phyloP scores from a whole-genome alignment of 2,888 invertebrate genomes.

The Drosophila merina region DNA sequence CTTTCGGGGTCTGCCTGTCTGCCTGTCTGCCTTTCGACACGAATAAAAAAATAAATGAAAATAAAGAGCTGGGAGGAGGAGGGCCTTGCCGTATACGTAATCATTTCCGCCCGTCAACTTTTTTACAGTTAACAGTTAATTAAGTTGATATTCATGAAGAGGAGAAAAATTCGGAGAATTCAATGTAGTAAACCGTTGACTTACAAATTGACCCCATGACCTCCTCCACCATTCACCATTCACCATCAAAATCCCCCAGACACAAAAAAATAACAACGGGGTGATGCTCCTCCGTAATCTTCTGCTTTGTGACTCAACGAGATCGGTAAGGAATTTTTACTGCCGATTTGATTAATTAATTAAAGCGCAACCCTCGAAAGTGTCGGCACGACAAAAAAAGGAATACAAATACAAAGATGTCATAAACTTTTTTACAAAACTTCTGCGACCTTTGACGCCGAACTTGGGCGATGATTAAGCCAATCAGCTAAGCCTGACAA shows the following conservation, averaged over 20 bases:
- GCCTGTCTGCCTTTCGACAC: background rate
- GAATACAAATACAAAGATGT: constrained; percentile 37
- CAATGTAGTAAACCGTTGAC: constrained; percentile 44
- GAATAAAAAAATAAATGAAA: background rate
- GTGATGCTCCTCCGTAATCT: constrained; percentile 31
- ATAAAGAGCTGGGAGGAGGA: background rate
- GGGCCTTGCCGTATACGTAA: constrained; percentile 47
- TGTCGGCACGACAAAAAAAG: constrained; percentile 62
- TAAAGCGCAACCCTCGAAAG: constrained; percentile 70
- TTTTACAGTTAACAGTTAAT: constrained; percentile 72
- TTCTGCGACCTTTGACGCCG: constrained; percentile 62
- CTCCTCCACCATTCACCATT: constrained; percentile 10
- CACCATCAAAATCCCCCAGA: background rate
- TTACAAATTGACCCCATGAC: constrained; percentile 61
- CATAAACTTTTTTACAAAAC: constrained; percentile 44
- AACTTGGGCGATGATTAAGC: constrained; percentile 73
- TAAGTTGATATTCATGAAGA: constrained; percentile 67
- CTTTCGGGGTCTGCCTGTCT: background rate
- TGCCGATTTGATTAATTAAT: constrained; percentile 80
- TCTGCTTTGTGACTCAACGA: constrained; percentile 39
- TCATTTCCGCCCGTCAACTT: constrained; percentile 61
- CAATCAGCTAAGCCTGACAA: constrained; percentile 56
- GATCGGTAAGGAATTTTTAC: constrained; percentile 61
- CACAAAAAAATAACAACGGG: background rate
- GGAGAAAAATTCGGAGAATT: constrained; percentile 66